phyloP scores from a whole-genome alignment of 2,888 invertebrate species.

The Lithosia quadra region DNA sequence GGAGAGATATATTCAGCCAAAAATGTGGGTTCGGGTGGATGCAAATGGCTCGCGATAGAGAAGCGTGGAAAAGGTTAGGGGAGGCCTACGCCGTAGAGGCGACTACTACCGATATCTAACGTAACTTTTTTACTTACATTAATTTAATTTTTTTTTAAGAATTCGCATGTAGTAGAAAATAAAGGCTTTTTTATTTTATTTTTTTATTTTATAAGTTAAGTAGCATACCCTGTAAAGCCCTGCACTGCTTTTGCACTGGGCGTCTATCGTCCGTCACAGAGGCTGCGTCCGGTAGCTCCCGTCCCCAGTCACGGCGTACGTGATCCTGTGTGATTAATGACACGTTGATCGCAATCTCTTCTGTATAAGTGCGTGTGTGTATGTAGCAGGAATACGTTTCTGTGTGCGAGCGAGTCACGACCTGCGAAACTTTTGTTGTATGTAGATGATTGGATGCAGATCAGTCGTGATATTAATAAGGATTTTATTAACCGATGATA shows the following conservation, averaged over 20 bases:
- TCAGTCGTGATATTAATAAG: conserved; percentile 4
- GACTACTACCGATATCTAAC: no score
- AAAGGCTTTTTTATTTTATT: no score
- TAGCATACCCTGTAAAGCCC: neutral
- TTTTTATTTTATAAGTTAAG: no score
- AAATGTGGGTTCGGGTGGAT: no score
- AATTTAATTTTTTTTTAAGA: no score
- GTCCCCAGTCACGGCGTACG: conserved; percentile 59
- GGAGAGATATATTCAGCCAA: no score
- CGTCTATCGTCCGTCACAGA: neutral
- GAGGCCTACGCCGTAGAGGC: no score
- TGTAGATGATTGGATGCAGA: conserved; percentile 9
- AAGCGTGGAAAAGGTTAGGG: no score
- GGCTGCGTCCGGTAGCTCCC: conserved; percentile 36
- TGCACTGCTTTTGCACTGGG: neutral
- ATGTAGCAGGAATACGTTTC: neutral
- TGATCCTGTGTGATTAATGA: conserved; percentile 67
- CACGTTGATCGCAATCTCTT: conserved; percentile 68
- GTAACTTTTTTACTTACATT: no score
- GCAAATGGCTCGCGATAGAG: no score
- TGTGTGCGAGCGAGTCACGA: conserved; percentile 15
- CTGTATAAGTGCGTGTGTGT: conserved; percentile 53
- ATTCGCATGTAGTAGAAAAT: no score
- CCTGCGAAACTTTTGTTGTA: conserved; percentile 11
- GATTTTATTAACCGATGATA: neutral